Evolutionary conservation across 2,888 invertebrate species (phyloP).

Genomic region (Limnephilus rhombicus): DNA sequence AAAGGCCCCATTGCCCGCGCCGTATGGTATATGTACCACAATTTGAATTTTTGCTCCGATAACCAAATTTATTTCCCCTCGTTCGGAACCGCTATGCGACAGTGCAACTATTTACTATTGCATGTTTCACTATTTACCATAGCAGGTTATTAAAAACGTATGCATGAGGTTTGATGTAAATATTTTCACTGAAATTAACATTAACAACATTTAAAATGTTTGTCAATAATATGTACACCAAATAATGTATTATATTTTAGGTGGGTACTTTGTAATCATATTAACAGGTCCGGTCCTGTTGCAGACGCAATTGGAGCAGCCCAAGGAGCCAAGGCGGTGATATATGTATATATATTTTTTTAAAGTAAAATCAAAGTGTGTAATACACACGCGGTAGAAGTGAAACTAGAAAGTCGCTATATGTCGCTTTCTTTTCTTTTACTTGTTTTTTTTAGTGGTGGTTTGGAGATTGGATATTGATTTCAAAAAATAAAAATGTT

Average conservation of each 20-base stretch:
- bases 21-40: neutral
- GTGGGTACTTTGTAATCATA: neutral
- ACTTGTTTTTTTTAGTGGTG: too few relatives aligned
- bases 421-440: too few relatives aligned
- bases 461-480: too few relatives aligned
- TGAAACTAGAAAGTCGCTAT: too few relatives aligned
- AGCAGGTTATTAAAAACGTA: neutral
- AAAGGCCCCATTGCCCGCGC: conserved; percentile 23
- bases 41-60: conserved; percentile 29
- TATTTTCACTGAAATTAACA: neutral
- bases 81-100: neutral
- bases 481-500: too few relatives aligned
- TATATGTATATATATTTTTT: too few relatives aligned
- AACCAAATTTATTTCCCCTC: conserved; percentile 16
- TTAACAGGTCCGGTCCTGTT: too few relatives aligned
- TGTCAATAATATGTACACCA: neutral
- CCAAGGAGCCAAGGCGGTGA: too few relatives aligned
- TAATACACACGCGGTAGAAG: too few relatives aligned
- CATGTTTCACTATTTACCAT: neutral
- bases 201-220: neutral
- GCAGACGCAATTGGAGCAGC: too few relatives aligned
- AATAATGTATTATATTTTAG: neutral
- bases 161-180: neutral
- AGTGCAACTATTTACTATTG: neutral
- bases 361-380: too few relatives aligned